Conservation (phyloP, 2,888 invertebrate genomes). For the Dilophus febrilis region DNA sequence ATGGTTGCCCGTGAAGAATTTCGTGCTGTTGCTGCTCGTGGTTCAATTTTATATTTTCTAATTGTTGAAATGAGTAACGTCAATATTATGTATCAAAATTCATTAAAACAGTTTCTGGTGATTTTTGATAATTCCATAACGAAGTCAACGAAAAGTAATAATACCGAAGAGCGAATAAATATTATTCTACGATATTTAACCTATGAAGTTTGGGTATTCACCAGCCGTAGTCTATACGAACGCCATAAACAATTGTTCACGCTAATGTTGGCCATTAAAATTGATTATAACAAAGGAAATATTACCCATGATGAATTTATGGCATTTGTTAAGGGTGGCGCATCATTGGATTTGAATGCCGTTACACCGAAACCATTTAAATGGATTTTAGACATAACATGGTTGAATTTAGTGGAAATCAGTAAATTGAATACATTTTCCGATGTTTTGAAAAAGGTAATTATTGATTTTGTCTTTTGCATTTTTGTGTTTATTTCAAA, state of each 20-base stretch:
- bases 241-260: slow-evolving; percentile 86
- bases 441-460: slow-evolving; percentile 59
- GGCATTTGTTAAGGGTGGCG: slow-evolving; percentile 92
- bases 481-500: not conserved
- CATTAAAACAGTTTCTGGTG: slow-evolving; percentile 80
- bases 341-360: slow-evolving; percentile 82
- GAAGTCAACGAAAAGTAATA: slow-evolving; percentile 68
- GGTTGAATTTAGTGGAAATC: slow-evolving; percentile 89
- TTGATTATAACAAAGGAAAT: slow-evolving; percentile 65
- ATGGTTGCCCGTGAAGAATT: slow-evolving; percentile 89
- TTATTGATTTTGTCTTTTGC: slow-evolving; percentile 7
- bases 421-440: slow-evolving; percentile 66
- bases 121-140: slow-evolving; percentile 89
- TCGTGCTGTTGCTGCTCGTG: slow-evolving; percentile 83
- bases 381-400: slow-evolving; percentile 92
- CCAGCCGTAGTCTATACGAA: slow-evolving; percentile 82
- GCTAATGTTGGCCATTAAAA: slow-evolving; percentile 86
- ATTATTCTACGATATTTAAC: slow-evolving; percentile 82
- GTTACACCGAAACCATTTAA: slow-evolving; percentile 82
- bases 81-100: slow-evolving; percentile 93
- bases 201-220: slow-evolving; percentile 83
- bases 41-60: slow-evolving; percentile 86
- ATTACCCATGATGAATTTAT: slow-evolving; percentile 85
- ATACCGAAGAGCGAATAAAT: slow-evolving; percentile 71
- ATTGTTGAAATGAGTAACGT: slow-evolving; percentile 97